A percentile compares a stretch with the other conserved stretches of the same genome.
These are phyloP conservation scores for Coelopa frigida DNA, from an alignment of 1,140 invertebrate species.

Conservation along the genomic window DNA sequence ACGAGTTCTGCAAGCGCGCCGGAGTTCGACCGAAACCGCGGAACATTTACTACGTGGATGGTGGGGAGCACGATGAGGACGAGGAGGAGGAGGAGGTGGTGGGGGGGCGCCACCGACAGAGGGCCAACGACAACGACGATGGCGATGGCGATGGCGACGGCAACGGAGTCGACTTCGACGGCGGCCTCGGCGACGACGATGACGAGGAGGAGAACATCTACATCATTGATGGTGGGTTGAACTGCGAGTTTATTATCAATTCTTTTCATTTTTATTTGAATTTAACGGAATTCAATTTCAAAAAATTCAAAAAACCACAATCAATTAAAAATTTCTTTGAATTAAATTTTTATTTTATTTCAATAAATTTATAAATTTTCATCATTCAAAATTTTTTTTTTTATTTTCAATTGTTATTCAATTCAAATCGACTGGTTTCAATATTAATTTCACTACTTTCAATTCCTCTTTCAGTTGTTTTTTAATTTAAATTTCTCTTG, in stretches of 20 bases:
- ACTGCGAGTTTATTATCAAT: neutral
- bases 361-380: too few relatives aligned
- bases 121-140: neutral
- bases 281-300: neutral
- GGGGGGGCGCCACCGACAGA: neutral
- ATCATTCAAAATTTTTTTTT: too few relatives aligned
- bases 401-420: too few relatives aligned
- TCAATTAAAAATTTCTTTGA: too few relatives aligned
- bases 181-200: constrained; percentile 1
- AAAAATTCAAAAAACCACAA: too few relatives aligned
- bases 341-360: too few relatives aligned
- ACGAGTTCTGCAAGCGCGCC: constrained; percentile 37
- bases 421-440: too few relatives aligned
- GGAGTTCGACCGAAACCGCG: constrained; percentile 37
- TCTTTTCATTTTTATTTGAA: neutral
- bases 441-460: too few relatives aligned
- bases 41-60: constrained; percentile 37
- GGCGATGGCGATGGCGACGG: neutral
- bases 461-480: too few relatives aligned
- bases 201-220: constrained; percentile 32
- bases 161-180: neutral
- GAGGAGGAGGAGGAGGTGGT: constrained; percentile 17
- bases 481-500: too few relatives aligned
- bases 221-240: constrained; percentile 25
- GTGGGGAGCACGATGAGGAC: constrained; percentile 20